Base-by-base conservation (phyloP, 2,113 vertebrate genomes). In the Dascyllus trimaculatus region DNA sequence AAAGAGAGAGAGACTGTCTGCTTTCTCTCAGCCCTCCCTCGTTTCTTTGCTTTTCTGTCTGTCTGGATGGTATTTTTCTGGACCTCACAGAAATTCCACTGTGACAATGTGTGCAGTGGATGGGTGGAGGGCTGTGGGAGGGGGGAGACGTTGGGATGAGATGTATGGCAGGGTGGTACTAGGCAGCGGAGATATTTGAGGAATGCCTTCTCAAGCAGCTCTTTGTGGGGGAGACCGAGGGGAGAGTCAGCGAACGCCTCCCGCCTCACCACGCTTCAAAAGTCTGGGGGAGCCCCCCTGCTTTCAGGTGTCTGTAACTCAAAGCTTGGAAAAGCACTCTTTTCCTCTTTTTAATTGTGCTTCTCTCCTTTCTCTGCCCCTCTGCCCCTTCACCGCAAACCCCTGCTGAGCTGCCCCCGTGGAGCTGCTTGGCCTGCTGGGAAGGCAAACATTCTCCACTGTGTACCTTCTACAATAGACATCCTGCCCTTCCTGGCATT, bases 401-500 rank as follows among this genome's bases (percentile, higher is more conserved):
- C 68, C 92, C 88, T 11, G 62, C 89, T 62, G 88, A 62, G 63
- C 61, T 59, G 83, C 82, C 65, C 87, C 88, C 7, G 22, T 77
- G 61, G 74, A 86, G 88, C 78, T 72, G 84, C 82, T 73, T 4
- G 79, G 77, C 93, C 88, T 80, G 89, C 91, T 85, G 89, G 85
- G 91, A 89, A 85, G 91, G 87, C 91, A 93, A 92, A 91, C 90
- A 93, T 88, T 88, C 82, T 85, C 84, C 13, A 22, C 75, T 78
- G 80, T 65, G 71, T 29, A 66, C 59, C 77, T 60, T 56, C 80
- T 48, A 90, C 89, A 94, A 89, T 82, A 81, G 90, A 93, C 90
- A 91, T 91, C 93, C 91, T 91, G 84, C 63, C 72, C 24, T 76
- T 70, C 60, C 73, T 73, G 81, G 72, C 78, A 78, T 91, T 87